Base-by-base conservation (phyloP, 2,797 vertebrate species). In the Silurus lanzhouensis region DNA sequence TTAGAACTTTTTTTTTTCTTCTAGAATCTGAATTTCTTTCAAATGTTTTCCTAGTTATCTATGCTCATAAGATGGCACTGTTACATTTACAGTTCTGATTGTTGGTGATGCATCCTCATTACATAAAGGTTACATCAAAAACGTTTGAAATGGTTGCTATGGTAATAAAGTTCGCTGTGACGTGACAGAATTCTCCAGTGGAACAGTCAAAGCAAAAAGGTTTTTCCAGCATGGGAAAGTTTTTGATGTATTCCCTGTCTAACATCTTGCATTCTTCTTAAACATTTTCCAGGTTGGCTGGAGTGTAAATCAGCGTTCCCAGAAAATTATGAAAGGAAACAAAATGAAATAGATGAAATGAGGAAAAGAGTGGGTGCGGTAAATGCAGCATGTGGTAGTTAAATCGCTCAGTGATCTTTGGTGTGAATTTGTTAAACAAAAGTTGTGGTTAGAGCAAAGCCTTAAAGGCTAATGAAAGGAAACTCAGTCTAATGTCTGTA, bases 401-500 rank as follows among this genome's bases (percentile, higher is more conserved):
- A 17, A 57, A 58, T 76, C 19, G 9, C 60, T 76, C 19, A 38
- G 19, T 22, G 38, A 38, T 9, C 27, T 38, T 13, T 27, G 19
- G 19, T 60, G 27, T 60, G 57, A 77, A 77, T 60, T 66, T 55
- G 52, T 55, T 68, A 84, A 61, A 61, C 8, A 57, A 58, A 76
- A 17, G 20, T 57, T 60, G 64, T 27, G 10, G 48, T 64, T 48
- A 46, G 48, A 68, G 66, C 68, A 38, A 64, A 19, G 19, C 25
- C 61, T 48, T 5, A 8, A 15, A 58, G 9, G 46, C 48, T 58
- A 84, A 77, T 77, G 31, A 84, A 68, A 57, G 74, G 63, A 67
- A 68, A 68, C 74, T 44, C 22, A 22, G 27, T 27, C n/a, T 80
- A 79, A 84, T 84, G 31, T 58, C 31, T 57, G 20, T 84, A 80